Evolutionary conservation across 2,888 invertebrate genomes (phyloP).

Genomic region (Limnephilus rhombicus): DNA sequence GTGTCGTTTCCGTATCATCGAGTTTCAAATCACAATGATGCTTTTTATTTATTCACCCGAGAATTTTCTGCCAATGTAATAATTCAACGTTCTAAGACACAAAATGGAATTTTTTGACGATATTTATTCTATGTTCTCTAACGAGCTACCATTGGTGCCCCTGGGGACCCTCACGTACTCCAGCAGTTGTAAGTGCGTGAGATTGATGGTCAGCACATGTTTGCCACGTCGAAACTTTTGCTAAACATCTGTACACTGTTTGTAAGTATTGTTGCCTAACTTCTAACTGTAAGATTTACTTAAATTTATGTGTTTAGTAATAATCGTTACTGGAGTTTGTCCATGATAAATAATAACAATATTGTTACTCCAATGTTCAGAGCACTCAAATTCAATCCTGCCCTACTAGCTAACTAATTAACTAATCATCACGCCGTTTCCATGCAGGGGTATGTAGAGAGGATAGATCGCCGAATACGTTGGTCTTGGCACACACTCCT

Average conservation of each 20-base stretch:
- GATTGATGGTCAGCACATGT: slow-evolving; percentile 58
- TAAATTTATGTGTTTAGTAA: neutral
- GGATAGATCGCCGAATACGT: too few species aligned
- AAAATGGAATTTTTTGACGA: neutral
- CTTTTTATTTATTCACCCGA: too few species aligned
- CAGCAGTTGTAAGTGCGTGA: neutral
- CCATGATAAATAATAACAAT: too few species aligned
- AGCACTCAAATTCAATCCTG: neutral
- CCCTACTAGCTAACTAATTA: neutral
- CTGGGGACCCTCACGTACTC: neutral
- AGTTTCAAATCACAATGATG: too few species aligned
- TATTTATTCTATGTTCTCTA: neutral
- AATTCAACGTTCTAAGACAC: neutral
- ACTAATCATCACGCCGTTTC: too few species aligned
- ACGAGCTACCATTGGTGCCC: slow-evolving; percentile 12
- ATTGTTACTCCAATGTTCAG: neutral
- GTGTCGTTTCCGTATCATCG: too few species aligned
- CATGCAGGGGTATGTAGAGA: too few species aligned
- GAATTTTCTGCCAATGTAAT: too few species aligned
- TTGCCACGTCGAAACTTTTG: slow-evolving; percentile 38
- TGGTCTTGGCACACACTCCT: too few species aligned
- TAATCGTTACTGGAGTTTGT: neutral
- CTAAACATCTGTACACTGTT: slow-evolving; percentile 38
- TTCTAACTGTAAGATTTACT: neutral
- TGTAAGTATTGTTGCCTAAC: neutral